These are phyloP conservation scores for Papilio polyxenes DNA, from an alignment of 1,140 invertebrate species.

Conservation along the genomic window DNA sequence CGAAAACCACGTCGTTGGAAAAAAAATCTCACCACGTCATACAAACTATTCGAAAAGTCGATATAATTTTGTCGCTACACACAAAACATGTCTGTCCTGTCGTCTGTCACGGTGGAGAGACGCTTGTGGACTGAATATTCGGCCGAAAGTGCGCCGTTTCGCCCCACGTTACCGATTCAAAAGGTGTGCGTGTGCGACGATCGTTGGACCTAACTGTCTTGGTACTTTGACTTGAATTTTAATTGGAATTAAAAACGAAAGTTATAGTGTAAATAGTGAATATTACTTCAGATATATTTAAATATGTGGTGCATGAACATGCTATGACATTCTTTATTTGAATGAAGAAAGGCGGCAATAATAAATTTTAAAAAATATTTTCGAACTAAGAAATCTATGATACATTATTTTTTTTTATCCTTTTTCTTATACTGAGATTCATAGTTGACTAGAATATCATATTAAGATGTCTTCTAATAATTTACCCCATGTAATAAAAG, in stretches of 20 bases:
- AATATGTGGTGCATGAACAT: too few relatives aligned
- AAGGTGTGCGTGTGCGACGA: conserved; percentile 60
- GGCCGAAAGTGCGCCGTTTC: conserved; percentile 65
- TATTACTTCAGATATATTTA: too few relatives aligned
- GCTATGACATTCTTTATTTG: too few relatives aligned
- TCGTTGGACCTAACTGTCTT: conserved; percentile 71
- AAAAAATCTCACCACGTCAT: conserved; percentile 43
- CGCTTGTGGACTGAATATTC: conserved; percentile 68
- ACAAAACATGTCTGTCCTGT: conserved; percentile 64
- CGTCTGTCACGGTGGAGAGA: conserved; percentile 69
- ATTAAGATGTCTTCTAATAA: too few relatives aligned
- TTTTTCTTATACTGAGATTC: too few relatives aligned
- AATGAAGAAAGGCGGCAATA: too few relatives aligned
- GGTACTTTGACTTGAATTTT: conserved; percentile 71
- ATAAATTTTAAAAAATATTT: too few relatives aligned
- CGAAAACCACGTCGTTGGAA: conserved; percentile 47
- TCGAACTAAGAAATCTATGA: too few relatives aligned
- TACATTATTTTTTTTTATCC: too few relatives aligned
- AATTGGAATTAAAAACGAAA: conserved; percentile 72
- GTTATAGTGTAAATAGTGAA: conserved; percentile 50
- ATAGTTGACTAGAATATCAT: too few relatives aligned
- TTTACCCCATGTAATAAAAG: too few relatives aligned
- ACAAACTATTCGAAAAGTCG: conserved; percentile 49
- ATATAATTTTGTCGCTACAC: conserved; percentile 53
- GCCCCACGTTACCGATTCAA: conserved; percentile 62